These are phyloP conservation scores for Typhlomys cinereus DNA, from an alignment of 2,113 vertebrate species.

Conservation along the genomic window DNA sequence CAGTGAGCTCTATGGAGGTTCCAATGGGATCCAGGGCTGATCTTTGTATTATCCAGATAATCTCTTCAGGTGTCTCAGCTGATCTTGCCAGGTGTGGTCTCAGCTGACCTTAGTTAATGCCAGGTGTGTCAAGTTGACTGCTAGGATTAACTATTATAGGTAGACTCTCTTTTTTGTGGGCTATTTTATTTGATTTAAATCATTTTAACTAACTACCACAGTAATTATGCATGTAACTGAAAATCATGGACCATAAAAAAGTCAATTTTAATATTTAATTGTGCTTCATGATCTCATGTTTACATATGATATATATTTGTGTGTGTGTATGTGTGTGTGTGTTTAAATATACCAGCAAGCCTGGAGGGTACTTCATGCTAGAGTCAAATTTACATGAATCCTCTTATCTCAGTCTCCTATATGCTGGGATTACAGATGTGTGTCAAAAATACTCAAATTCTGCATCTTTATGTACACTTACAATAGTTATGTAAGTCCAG, in stretches of 20 bases:
- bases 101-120: too few species aligned
- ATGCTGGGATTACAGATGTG: background rate
- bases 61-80: too few species aligned
- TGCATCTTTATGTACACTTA: background rate
- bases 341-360: background rate
- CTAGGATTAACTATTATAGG: too few species aligned
- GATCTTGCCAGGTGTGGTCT: too few species aligned
- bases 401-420: background rate
- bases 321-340: background rate
- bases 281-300: too few species aligned
- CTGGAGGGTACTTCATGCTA: background rate
- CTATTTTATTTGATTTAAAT: slow-evolving; percentile 52
- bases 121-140: too few species aligned
- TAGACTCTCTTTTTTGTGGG: slow-evolving; percentile 23
- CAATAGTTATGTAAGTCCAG: background rate
- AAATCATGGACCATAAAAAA: background rate
- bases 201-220: background rate
- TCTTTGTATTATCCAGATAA: too few species aligned
- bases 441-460: background rate
- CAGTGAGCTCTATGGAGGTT: too few species aligned
- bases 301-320: background rate
- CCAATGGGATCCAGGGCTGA: too few species aligned
- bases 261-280: too few species aligned
- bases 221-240: slow-evolving; percentile 7
- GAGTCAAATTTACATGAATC: too few species aligned